phyloP scores from a whole-genome alignment of 1,140 invertebrate species.

The Drosophila busckii region DNA sequence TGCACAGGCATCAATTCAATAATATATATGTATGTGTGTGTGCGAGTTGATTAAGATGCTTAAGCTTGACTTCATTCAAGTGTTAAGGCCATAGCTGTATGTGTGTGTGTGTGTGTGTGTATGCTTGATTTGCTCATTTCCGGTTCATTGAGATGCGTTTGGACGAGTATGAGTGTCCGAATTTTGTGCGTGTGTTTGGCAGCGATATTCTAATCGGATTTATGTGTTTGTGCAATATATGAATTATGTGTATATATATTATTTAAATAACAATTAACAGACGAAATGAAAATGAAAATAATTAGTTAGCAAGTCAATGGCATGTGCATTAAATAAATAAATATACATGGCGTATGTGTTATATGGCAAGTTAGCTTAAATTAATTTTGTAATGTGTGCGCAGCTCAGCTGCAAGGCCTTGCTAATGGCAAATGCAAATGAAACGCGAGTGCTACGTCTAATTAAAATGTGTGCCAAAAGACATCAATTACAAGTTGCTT shows the following conservation, averaged over 20 bases:
- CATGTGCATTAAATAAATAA: conserved; percentile 16
- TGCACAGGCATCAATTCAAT: conserved; percentile 29
- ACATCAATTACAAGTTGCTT: conserved; percentile 45
- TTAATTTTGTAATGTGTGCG: no score
- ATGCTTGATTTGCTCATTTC: conserved; percentile 68
- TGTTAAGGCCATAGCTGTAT: conserved; percentile 41
- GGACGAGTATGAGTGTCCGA: conserved; percentile 25
- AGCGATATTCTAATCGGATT: conserved; percentile 67
- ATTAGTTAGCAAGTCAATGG: conserved; percentile 16
- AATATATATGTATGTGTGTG: conserved; percentile 1
- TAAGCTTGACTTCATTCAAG: conserved; percentile 61
- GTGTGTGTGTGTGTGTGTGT: conserved; percentile 13
- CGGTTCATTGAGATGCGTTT: conserved; percentile 57
- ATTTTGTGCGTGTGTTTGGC: conserved; percentile 31
- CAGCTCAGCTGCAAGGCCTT: no score
- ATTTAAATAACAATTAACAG: conserved; percentile 59
- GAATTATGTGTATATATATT: conserved; percentile 40
- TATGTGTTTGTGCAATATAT: conserved; percentile 44
- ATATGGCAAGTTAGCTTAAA: not conserved
- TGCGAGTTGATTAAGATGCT: conserved; percentile 59
- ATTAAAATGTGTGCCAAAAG: conserved; percentile 32
- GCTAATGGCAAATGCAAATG: no score
- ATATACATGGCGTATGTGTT: not conserved
- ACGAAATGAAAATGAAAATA: conserved; percentile 41
- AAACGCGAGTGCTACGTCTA: no score